phyloP scores from a whole-genome alignment of 2,888 invertebrate species.

The Diarsia brunnea region DNA sequence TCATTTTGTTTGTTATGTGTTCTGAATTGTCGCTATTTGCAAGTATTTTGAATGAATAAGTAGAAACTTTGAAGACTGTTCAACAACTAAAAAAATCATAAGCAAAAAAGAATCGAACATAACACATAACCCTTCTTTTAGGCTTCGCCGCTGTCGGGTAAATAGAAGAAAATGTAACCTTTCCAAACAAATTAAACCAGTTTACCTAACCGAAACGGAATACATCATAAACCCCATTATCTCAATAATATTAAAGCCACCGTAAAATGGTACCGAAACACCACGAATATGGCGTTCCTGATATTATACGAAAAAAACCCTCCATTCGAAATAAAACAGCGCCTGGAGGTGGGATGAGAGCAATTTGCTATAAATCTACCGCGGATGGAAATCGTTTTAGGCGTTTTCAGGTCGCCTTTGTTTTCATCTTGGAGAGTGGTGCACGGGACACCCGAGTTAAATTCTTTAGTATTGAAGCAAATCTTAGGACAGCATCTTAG shows the following conservation, averaged over 20 bases:
- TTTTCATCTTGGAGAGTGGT: conserved; percentile 65
- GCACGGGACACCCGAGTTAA: conserved; percentile 43
- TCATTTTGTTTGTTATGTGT: conserved; percentile 34
- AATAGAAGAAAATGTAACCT: no score
- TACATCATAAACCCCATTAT: conserved; percentile 59
- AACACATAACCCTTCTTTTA: no score
- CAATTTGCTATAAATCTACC: conserved; percentile 88
- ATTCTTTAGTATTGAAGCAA: conserved; percentile 51
- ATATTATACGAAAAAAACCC: conserved; percentile 71
- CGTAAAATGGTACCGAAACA: conserved; percentile 64
- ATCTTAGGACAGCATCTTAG: conserved; percentile 53
- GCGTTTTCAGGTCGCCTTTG: conserved; percentile 79
- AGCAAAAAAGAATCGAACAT: no score
- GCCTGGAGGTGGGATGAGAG: conserved; percentile 82
- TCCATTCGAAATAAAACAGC: conserved; percentile 83
- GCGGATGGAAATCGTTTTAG: conserved; percentile 83
- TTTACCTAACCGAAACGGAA: conserved; percentile 41
- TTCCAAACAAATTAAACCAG: conserved; percentile 6
- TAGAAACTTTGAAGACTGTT: no score
- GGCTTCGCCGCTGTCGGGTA: no score
- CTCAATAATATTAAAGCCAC: conserved; percentile 52
- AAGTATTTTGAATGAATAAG: no score
- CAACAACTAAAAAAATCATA: no score
- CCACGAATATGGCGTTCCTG: conserved; percentile 59
- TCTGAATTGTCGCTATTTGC: conserved; percentile 7